Evolutionary conservation across 2,113 vertebrate genomes (phyloP).

Genomic region (Gadus chalcogrammus): DNA sequence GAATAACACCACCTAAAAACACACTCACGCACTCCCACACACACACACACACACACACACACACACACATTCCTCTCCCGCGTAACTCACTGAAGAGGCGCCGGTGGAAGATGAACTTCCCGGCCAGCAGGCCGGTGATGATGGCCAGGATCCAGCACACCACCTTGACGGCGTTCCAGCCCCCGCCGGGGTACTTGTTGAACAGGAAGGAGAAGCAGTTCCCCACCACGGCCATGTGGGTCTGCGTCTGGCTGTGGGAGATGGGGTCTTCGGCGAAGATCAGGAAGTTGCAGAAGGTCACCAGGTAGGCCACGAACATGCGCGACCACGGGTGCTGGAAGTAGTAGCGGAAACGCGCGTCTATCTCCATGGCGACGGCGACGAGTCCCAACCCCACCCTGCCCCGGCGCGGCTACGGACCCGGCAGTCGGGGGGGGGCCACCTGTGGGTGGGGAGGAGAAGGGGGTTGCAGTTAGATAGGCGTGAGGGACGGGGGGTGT

Average conservation of each 20-base stretch:
- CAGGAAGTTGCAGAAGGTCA: slow-evolving; percentile 98
- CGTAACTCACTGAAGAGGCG: slow-evolving; percentile 91
- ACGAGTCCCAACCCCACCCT: slow-evolving; percentile 46
- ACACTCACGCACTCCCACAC: too few relatives aligned
- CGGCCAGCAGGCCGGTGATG: slow-evolving; percentile 84
- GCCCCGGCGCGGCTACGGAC: slow-evolving; percentile 64
- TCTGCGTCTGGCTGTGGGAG: slow-evolving; percentile 96
- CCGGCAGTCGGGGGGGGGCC: background rate
- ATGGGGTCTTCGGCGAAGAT: slow-evolving; percentile 97
- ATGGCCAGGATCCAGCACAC: slow-evolving; percentile 90
- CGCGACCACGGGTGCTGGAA: slow-evolving; percentile 99
- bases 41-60: too few relatives aligned
- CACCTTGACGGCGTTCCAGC: slow-evolving; percentile 91
- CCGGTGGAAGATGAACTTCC: slow-evolving; percentile 95
- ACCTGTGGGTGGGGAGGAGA: background rate
- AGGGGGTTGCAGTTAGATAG: background rate
- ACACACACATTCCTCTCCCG: background rate
- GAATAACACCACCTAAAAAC: too few relatives aligned
- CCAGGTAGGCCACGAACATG: slow-evolving; percentile 92
- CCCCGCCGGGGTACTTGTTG: slow-evolving; percentile 92
- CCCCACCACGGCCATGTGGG: slow-evolving; percentile 93
- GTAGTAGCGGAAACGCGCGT: slow-evolving; percentile 91
- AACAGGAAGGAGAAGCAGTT: slow-evolving; percentile 98
- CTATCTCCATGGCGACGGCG: slow-evolving; percentile 85
- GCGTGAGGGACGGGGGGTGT: background rate